These are phyloP conservation scores for Chymomyza procnemis DNA, from an alignment of 2,888 invertebrate species.

Conservation along the genomic window DNA sequence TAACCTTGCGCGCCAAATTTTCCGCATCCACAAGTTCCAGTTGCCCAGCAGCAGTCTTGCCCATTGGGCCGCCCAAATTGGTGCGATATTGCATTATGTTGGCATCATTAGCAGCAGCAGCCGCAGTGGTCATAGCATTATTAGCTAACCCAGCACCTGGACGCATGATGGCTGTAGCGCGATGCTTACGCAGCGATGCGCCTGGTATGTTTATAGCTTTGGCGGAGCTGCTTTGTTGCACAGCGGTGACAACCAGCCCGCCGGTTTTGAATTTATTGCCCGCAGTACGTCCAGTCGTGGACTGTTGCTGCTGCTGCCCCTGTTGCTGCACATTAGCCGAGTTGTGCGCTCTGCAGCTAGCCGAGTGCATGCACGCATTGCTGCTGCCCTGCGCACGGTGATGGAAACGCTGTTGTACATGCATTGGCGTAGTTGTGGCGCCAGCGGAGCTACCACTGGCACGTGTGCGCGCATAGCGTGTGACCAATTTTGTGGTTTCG, in stretches of 20 bases:
- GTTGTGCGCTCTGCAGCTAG: constrained; percentile 27
- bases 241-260: constrained; percentile 82
- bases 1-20: constrained; percentile 75
- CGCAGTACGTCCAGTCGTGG: constrained; percentile 1
- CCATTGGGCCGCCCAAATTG: neutral
- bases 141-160: too few species aligned
- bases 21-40: constrained; percentile 80
- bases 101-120: constrained; percentile 1
- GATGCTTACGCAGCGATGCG: constrained; percentile 39
- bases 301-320: constrained; percentile 23
- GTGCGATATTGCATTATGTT: constrained; percentile 32
- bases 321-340: constrained; percentile 26
- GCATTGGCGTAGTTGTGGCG: too few species aligned
- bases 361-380: constrained; percentile 41
- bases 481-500: constrained; percentile 69
- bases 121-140: constrained; percentile 25
- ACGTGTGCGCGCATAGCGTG: constrained; percentile 58
- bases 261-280: constrained; percentile 81
- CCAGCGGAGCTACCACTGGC: constrained; percentile 17
- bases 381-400: neutral
- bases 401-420: constrained; percentile 22
- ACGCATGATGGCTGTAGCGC: constrained; percentile 37
- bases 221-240: constrained; percentile 48
- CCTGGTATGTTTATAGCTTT: constrained; percentile 13
- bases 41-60: constrained; percentile 4